Evolutionary conservation across 2,113 vertebrate species (phyloP).

Genomic region (Platycercus adscitus): DNA sequence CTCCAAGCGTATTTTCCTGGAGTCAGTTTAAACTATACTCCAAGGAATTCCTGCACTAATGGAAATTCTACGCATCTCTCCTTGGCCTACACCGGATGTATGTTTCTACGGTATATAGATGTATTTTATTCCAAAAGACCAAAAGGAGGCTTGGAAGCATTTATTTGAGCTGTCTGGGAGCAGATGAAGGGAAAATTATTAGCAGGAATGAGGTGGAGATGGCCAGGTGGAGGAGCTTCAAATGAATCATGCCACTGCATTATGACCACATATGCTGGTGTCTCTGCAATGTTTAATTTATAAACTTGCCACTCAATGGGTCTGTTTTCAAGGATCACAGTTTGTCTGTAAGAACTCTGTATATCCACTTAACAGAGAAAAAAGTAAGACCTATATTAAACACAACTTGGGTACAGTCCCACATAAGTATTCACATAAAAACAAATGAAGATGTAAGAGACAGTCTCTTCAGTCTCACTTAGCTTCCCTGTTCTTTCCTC

Average conservation of each 20-base stretch:
- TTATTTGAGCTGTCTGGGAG: not conserved
- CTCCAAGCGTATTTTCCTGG: not conserved
- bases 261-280: fast-evolving
- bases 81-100: not conserved
- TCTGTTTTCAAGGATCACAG: not conserved
- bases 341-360: not conserved
- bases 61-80: not conserved
- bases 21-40: not conserved
- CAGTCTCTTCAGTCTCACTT: not conserved
- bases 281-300: not conserved
- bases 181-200: not conserved
- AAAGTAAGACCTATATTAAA: not conserved
- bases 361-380: not conserved
- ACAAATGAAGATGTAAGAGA: not conserved
- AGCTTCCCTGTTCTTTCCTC: not conserved
- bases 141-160: not conserved
- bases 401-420: not conserved
- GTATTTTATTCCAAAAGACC: not conserved
- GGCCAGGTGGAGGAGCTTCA: not conserved
- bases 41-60: not conserved
- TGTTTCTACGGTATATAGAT: not conserved
- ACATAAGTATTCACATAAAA: not conserved
- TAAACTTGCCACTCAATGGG: not conserved
- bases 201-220: not conserved
- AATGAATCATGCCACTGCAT: not conserved